phyloP scores from a whole-genome alignment of 2,113 vertebrate genomes.

The Cyrtonyx montezumae region DNA sequence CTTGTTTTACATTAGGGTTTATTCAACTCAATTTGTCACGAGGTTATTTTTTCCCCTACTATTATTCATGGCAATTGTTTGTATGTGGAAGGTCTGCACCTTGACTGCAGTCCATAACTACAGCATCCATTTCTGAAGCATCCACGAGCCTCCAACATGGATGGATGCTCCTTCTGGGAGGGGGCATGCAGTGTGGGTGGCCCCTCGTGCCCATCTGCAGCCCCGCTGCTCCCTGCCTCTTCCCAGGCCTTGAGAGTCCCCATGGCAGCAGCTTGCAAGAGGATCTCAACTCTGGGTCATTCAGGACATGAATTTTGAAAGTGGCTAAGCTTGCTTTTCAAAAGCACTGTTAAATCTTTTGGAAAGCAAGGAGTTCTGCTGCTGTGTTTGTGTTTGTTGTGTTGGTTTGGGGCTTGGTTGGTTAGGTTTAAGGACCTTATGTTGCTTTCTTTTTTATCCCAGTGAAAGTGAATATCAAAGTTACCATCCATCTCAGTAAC shows the following conservation, averaged over 20 bases:
- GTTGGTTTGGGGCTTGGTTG: not conserved
- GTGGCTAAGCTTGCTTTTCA: not conserved
- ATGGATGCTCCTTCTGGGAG: not conserved
- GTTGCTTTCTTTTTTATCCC: not conserved
- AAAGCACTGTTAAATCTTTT: not conserved
- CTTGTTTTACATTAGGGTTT: not conserved
- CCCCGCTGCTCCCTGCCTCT: not conserved
- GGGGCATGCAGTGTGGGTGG: not conserved
- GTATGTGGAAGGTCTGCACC: not conserved
- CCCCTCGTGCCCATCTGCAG: not conserved
- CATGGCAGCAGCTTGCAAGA: not conserved
- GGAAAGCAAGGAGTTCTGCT: not conserved
- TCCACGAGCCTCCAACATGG: not conserved
- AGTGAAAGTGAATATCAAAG: not conserved
- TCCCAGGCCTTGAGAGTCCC: not conserved
- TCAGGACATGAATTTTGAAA: not conserved
- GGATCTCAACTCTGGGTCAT: not conserved
- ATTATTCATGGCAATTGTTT: fast-evolving
- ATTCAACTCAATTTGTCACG: not conserved
- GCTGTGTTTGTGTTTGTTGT: not conserved
- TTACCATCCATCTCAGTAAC: not conserved
- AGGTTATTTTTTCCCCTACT: fast-evolving
- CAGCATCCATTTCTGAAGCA: not conserved
- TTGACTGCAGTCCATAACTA: fast-evolving
- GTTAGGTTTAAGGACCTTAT: not conserved